A percentile compares a stretch with the other conserved stretches of the same genome.
Conservation (phyloP, 92 coral and sea anemone species). For the Montipora capitata region DNA sequence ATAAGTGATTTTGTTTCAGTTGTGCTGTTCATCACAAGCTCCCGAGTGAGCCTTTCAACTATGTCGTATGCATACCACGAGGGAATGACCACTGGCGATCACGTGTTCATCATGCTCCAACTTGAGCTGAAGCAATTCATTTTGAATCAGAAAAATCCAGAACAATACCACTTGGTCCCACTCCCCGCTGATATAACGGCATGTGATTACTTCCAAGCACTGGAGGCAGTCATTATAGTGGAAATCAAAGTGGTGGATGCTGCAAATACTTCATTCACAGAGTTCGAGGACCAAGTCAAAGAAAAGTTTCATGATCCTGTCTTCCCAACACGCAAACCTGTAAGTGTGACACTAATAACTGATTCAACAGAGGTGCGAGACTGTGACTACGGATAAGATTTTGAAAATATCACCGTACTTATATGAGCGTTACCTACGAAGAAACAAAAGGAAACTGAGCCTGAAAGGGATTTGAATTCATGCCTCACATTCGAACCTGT, state of each 20-base stretch:
- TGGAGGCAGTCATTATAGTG: slow-evolving; percentile 33
- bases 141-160: neutral
- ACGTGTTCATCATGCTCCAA: slow-evolving; percentile 80
- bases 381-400: no score
- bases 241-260: slow-evolving; percentile 14
- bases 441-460: no score
- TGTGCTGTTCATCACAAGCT: slow-evolving; percentile 64
- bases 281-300: slow-evolving; percentile 11
- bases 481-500: no score
- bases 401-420: no score
- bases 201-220: slow-evolving; percentile 29
- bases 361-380: no score
- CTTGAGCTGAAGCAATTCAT: slow-evolving; percentile 34
- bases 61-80: slow-evolving; percentile 66
- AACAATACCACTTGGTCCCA: neutral
- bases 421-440: no score
- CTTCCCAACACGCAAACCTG: neutral
- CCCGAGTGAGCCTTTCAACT: slow-evolving; percentile 64
- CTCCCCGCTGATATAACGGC: neutral
- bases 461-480: no score
- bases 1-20: slow-evolving; percentile 13
- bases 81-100: slow-evolving; percentile 65
- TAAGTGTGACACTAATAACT: neutral
- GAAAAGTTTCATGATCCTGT: neutral
- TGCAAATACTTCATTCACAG: neutral